Evolutionary conservation across 2,888 invertebrate genomes (phyloP), one percentile per base, ranked within the genome.

Genomic region (Pandemis corylana): DNA sequence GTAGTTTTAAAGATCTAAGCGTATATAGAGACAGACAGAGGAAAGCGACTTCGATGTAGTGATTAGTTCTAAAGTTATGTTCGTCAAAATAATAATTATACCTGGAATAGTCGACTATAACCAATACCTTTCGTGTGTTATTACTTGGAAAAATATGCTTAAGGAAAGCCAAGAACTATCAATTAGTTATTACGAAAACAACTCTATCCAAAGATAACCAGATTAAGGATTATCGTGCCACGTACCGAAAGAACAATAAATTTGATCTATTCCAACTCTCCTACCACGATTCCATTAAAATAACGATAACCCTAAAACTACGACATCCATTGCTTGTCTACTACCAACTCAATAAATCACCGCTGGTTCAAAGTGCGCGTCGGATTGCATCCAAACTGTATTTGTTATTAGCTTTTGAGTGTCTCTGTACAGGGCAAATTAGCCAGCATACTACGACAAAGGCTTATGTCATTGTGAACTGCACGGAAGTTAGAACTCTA

Each of bases 141-240:
- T 15, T 56, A 20, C 20, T 20, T n/a, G 56, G 9, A 9, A 15
- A 59, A 59, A 28, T 59, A 59, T 28, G 59, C 28, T 5, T 3
- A 46, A 15, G 20, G 46, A 64, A 42, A 20, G 64, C 65, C 20
- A 49, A 28, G 4, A 65, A 65, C 44, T 65, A 68, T 64, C 68
- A 68, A 63, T 72, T 41, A 68, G 49, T 7, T 53, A 68, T 68
- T 68, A 72, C 46, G 15, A 68, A 64, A 73, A 68, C 63, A 64
- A 64, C n/a, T 62, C 65, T 13, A 59, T 44, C 69, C 36, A 6
- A 51, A 65, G 51, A 65, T 61, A 69, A 69, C 36, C 59, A 65
- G n/a, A 69, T 74, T 51, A 69, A 51, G 59, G 42, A 74, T 74
- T 61, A 74, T 69, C 69, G 61, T 59, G 65, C 51, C 65, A 65